phyloP scores from a whole-genome alignment of 2,888 invertebrate species.

The Chouioia cunea region DNA sequence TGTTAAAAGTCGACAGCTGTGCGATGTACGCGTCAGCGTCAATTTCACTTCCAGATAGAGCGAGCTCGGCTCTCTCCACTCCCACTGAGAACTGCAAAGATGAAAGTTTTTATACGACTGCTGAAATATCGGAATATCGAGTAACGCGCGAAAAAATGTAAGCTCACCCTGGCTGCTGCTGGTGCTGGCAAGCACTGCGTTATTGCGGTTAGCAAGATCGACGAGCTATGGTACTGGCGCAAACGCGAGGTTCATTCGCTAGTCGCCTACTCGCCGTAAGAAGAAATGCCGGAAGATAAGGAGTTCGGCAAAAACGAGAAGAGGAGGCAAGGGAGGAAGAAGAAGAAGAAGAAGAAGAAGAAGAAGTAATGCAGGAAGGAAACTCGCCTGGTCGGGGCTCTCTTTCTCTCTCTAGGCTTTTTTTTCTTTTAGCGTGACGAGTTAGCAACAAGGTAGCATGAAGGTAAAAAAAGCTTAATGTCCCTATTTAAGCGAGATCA shows the following conservation, averaged over 20 bases:
- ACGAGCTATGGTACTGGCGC: slow-evolving; percentile 22
- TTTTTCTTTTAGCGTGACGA: background rate
- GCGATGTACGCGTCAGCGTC: background rate
- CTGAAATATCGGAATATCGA: too few species aligned
- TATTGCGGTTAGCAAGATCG: slow-evolving; percentile 3
- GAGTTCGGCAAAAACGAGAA: background rate
- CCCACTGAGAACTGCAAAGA: background rate
- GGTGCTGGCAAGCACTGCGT: background rate
- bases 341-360: slow-evolving; percentile 9
- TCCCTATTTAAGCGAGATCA: slow-evolving; percentile 29
- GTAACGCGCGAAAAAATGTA: too few species aligned
- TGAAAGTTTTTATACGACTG: background rate
- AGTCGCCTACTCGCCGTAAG: background rate
- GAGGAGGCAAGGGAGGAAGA: slow-evolving; percentile 5
- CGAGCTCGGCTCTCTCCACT: background rate
- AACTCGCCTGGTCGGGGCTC: slow-evolving; percentile 1
- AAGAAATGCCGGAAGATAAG: slow-evolving; percentile 27
- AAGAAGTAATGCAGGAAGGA: slow-evolving; percentile 24
- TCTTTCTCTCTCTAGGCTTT: slow-evolving; percentile 11
- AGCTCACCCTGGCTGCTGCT: too few species aligned
- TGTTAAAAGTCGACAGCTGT: background rate
- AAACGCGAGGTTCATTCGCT: slow-evolving; percentile 7
- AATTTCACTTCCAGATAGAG: slow-evolving; percentile 20
- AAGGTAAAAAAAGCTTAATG: slow-evolving; percentile 18
- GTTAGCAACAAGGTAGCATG: too few species aligned